Conservation (phyloP, 2,888 invertebrate species). For the Mantis religiosa region DNA sequence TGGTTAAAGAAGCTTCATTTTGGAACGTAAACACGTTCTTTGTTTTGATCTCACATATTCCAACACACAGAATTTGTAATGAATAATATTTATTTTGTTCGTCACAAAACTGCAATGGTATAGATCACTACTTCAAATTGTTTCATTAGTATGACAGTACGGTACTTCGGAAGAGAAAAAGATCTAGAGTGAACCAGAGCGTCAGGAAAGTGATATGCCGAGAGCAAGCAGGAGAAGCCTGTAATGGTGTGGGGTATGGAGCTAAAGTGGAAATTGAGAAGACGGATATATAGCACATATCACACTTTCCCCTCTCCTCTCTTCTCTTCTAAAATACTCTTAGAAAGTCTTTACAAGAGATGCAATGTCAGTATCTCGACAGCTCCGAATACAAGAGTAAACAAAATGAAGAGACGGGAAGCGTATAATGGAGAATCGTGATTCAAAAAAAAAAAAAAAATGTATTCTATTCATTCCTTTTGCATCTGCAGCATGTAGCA, state of each 20-base stretch:
- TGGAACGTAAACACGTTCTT: too few species aligned
- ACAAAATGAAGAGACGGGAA: not conserved
- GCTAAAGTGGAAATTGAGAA: not conserved
- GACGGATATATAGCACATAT: not conserved
- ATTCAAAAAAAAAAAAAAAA: not conserved
- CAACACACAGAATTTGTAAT: too few species aligned
- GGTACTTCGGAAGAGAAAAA: not conserved
- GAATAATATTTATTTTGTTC: too few species aligned
- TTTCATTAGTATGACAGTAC: not conserved
- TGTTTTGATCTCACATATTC: too few species aligned
- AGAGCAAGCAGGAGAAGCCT: not conserved
- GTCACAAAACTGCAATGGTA: too few species aligned
- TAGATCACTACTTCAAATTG: not conserved
- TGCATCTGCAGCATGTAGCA: too few species aligned
- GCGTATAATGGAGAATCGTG: not conserved
- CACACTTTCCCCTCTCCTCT: not conserved
- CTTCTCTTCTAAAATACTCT: not conserved
- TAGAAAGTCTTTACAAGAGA: not conserved
- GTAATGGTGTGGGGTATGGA: not conserved
- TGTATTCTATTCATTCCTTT: too few species aligned
- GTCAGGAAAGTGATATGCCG: not conserved
- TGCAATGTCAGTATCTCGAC: not conserved
- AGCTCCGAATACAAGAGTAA: not conserved
- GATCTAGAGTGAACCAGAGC: not conserved
- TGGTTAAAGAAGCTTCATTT: too few species aligned